Conservation (phyloP, 2,113 vertebrate genomes). For the Dipodomys merriami region DNA sequence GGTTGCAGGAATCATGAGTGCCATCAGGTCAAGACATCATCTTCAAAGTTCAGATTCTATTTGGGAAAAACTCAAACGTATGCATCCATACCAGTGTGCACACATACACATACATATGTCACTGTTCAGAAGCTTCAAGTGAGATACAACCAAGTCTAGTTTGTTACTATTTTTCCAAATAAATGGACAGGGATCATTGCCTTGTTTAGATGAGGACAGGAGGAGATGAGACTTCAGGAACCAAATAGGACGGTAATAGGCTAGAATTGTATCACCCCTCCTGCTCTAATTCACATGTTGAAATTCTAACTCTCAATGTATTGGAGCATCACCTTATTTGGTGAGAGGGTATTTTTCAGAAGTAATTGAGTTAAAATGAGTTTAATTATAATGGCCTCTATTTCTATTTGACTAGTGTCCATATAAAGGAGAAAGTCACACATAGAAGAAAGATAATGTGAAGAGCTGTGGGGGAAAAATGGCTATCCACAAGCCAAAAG, state of each 20-base stretch:
- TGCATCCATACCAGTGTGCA: not conserved
- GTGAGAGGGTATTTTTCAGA: not conserved
- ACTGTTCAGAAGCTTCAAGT: not conserved
- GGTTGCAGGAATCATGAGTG: not conserved
- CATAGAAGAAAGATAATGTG: not conserved
- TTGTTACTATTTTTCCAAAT: slow-evolving; percentile 4
- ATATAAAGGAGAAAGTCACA: not conserved
- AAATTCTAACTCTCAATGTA: not conserved
- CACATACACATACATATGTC: not conserved
- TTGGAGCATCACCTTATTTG: not conserved
- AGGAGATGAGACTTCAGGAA: not conserved
- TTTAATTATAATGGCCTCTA: not conserved
- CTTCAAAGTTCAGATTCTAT: not conserved
- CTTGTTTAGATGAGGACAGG: not conserved
- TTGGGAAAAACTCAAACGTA: not conserved
- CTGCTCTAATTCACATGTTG: not conserved
- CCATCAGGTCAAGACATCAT: not conserved
- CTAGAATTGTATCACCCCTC: not conserved
- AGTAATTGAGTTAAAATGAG: not conserved
- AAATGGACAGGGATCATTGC: not conserved
- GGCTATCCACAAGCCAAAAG: not conserved
- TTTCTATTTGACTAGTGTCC: not conserved
- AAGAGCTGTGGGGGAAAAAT: not conserved
- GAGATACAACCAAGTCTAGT: not conserved
- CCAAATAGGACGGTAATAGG: not conserved